Base-by-base conservation (phyloP, 1,140 invertebrate species). In the Phocides pigmalion region DNA sequence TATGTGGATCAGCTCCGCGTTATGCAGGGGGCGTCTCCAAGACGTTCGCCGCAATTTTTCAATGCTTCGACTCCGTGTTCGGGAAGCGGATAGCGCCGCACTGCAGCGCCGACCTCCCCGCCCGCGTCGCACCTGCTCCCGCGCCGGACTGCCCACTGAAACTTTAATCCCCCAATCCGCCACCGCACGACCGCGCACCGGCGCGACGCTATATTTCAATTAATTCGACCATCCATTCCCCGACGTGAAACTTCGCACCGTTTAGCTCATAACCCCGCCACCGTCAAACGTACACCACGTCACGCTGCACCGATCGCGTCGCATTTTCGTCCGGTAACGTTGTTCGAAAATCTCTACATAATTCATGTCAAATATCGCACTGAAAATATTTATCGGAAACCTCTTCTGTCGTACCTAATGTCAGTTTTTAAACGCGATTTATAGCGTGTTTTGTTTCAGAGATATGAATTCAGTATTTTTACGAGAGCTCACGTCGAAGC, bases 11-110 rank as follows among this genome's bases (percentile, higher is more conserved):
- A 70, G 77, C 62, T 74, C 62, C 70, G 71, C 72, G 67, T 39
- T 70, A 75, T 74, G 80, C 79, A 71, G 74, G 78, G 78, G 77
- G 79, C 78, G 84, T 75, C 66, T 76, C 70, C 73, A 77, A 90
- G 84, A 87, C 83, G 77, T 77, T 87, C 77, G 64, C 76, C 72
- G 82, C 80, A 88, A 89, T 90, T 90, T 89, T 90, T 90, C 84
- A 90, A 81, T 76, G 81, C 69, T 87, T 87, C 77, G 79, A 66
- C 73, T 84, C 70, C 82, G 82, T 87, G 86, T 85, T 87, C 68
- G 66, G 79, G 74, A 81, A 85, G 76, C 80, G 73, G 79, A 84
- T 87, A 58, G 63, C 64, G 72, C 72, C 76, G 77, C 82, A 80
- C 58, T 77, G 74, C 72, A 72, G 72, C 66, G 72, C 35, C 68